Evolutionary conservation across 2,888 invertebrate genomes (phyloP), one percentile per base, ranked within the genome.

Genomic region (Zaprionus bogoriensis): DNA sequence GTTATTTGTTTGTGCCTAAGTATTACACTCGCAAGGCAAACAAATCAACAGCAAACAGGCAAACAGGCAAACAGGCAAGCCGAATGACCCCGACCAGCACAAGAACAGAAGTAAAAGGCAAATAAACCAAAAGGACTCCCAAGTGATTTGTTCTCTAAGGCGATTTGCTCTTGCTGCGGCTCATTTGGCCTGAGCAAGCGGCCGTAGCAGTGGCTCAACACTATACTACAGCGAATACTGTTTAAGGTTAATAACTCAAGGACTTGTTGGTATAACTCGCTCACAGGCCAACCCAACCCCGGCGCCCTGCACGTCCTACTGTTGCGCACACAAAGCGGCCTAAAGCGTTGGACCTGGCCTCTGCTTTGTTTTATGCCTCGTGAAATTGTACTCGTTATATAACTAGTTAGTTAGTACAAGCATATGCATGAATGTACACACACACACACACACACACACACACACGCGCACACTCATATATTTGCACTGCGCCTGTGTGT

Each of bases 231-330:
- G 42, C 45, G 67, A 70, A 61, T 32, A 50, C 57, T 61, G 64
- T 62, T 73, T 73, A 70, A 67, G 38, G 83, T 80, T 72, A 80
- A 82, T 82, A 79, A 74, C 69, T 77, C 57, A 68, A 68, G 77
- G 74, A 76, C 70, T 74, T 45, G 60, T 72, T 71, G 55, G 60
- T 22, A 32, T 30, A 39, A 32, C 53, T n/a, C n/a, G n/a, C n/a
- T n/a, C n/a, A n/a, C n/a, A n/a, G n/a, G n/a, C n/a, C n/a, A n/a
- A n/a, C n/a, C n/a, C n/a, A n/a, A n/a, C n/a, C n/a, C n/a, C n/a
- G n/a, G n/a, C n/a, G n/a, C n/a, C n/a, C n/a, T n/a, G n/a, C n/a
- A n/a, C n/a, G n/a, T n/a, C n/a, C n/a, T n/a, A n/a, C n/a, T n/a
- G n/a, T n/a, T n/a, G n/a, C n/a, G 12, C n/a, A 30, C 32, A 32